Conservation (phyloP, 2,888 invertebrate genomes). For the Agrochola lychnidis region DNA sequence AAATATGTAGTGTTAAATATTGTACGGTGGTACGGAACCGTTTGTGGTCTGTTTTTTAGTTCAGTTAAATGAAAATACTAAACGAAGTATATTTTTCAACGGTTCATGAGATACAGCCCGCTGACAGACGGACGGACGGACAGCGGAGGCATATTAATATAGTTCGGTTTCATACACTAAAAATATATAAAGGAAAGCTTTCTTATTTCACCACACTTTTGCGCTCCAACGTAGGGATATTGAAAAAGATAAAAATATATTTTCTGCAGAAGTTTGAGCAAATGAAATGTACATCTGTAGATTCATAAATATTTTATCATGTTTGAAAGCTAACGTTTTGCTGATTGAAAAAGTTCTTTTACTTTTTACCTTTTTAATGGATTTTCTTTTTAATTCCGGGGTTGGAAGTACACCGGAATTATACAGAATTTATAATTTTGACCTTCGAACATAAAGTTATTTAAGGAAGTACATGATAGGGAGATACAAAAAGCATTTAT, state of each 20-base stretch:
- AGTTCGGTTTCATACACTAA: too few species aligned
- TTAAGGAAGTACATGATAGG: not conserved
- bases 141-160: too few species aligned
- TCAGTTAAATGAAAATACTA: too few species aligned
- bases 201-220: not conserved
- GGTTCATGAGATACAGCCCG: too few species aligned
- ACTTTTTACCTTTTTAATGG: constrained; percentile 31
- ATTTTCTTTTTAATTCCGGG: constrained; percentile 27
- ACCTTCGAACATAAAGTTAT: not conserved
- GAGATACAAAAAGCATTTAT: not conserved
- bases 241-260: constrained; percentile 15
- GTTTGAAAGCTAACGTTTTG: constrained; percentile 42
- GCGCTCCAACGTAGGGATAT: not conserved
- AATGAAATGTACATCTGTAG: constrained; percentile 34
- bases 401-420: not conserved
- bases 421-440: not conserved
- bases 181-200: not conserved
- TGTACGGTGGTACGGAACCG: too few species aligned
- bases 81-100: too few species aligned
- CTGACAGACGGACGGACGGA: too few species aligned
- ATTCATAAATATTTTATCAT: constrained; percentile 55
- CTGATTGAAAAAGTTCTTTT: constrained; percentile 51
- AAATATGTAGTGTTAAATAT: too few species aligned
- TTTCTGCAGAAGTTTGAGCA: constrained; percentile 27
- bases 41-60: too few species aligned